A percentile compares a stretch with the other conserved stretches of the same genome.
phyloP scores from a whole-genome alignment of 2,797 vertebrate species.

The Euphonia xanthogaster region DNA sequence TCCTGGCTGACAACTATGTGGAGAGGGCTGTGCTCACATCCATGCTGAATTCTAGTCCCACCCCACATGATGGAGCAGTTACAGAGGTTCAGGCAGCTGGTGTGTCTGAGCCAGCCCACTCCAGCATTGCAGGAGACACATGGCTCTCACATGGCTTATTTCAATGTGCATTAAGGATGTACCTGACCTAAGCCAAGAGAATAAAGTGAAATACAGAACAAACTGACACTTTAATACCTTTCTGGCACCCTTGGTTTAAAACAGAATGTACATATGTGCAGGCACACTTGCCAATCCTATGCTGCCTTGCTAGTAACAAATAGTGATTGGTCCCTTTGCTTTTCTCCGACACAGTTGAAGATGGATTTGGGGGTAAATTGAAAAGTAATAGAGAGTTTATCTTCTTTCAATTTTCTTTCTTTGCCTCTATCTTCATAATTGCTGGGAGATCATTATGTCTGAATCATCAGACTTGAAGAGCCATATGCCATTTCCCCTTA shows the following conservation, averaged over 20 bases:
- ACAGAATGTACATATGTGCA: rapidly evolving
- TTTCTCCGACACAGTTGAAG: not conserved
- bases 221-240: not conserved
- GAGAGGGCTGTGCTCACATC: not conserved
- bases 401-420: not conserved
- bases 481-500: not conserved
- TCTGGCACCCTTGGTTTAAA: not conserved
- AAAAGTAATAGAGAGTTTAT: not conserved
- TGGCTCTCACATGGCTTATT: rapidly evolving
- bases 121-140: rapidly evolving
- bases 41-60: not conserved
- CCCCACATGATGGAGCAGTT: rapidly evolving
- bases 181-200: not conserved
- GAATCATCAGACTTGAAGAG: constrained; percentile 7
- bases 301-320: not conserved
- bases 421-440: not conserved
- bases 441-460: not conserved
- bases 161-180: not conserved
- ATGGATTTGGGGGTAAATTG: not conserved
- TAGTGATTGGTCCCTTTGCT: not conserved
- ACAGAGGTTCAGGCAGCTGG: not conserved
- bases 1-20: not conserved
- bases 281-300: not conserved
- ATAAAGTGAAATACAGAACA: not conserved
- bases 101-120: not conserved